These are phyloP conservation scores for Oscheius sp. DNA, from an alignment of 1,140 invertebrate species.

Conservation along the genomic window DNA sequence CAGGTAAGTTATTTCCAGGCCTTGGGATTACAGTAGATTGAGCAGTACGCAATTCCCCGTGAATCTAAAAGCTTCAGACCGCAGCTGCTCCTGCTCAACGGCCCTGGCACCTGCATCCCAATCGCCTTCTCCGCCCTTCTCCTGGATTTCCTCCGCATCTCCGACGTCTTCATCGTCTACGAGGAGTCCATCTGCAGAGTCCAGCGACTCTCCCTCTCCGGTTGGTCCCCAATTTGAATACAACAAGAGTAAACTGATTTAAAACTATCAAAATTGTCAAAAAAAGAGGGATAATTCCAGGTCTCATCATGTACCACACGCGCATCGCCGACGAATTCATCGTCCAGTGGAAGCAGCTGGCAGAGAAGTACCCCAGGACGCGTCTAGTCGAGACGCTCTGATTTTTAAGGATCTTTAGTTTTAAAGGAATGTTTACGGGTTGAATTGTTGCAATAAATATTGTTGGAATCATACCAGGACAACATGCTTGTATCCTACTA, in stretches of 20 bases:
- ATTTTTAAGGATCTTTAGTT: too few relatives aligned
- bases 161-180: slow-evolving; percentile 77
- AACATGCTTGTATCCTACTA: too few relatives aligned
- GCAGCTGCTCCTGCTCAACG: slow-evolving; percentile 76
- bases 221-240: neutral
- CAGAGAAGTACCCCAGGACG: slow-evolving; percentile 64
- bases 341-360: slow-evolving; percentile 82
- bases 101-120: slow-evolving; percentile 90
- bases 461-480: too few relatives aligned
- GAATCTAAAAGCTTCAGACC: slow-evolving; percentile 30
- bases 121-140: slow-evolving; percentile 73
- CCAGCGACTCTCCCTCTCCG: slow-evolving; percentile 79
- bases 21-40: slow-evolving; percentile 67
- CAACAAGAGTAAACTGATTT: neutral
- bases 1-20: slow-evolving; percentile 12
- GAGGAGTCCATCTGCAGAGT: slow-evolving; percentile 92
- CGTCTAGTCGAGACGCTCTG: too few relatives aligned
- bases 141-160: slow-evolving; percentile 68
- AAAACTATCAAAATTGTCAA: too few relatives aligned
- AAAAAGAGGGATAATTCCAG: neutral
- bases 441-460: too few relatives aligned
- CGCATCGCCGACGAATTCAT: slow-evolving; percentile 76
- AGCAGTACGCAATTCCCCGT: neutral
- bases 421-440: too few relatives aligned
- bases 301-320: slow-evolving; percentile 21